phyloP scores from a whole-genome alignment of 2,113 vertebrate genomes.

The Xerus inauris region DNA sequence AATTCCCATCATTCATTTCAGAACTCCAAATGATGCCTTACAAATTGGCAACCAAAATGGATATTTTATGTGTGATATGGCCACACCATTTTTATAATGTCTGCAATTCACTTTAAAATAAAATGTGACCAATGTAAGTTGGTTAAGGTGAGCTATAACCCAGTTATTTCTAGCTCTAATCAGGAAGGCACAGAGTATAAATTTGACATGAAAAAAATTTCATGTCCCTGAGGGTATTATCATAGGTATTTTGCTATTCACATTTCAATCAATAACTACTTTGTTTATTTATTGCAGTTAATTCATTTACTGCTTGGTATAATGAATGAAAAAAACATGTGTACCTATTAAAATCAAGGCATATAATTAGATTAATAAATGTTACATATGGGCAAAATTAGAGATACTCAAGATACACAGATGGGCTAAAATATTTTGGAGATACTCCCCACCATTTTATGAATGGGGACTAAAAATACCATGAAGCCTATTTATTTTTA shows the following conservation, averaged over 20 bases:
- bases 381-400: background rate
- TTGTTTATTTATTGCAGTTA: no score
- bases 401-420: background rate
- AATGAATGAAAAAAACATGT: background rate
- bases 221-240: background rate
- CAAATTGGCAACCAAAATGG: background rate
- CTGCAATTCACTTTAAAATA: slow-evolving; percentile 43
- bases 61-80: background rate
- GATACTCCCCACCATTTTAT: background rate
- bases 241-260: background rate
- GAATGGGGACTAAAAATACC: background rate
- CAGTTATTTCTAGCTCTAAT: background rate
- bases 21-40: slow-evolving; percentile 27
- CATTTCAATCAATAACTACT: background rate
- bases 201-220: background rate
- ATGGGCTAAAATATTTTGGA: background rate
- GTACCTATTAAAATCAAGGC: background rate
- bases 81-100: background rate
- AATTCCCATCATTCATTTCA: background rate
- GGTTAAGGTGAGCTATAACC: background rate
- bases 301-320: background rate
- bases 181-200: background rate
- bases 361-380: background rate
- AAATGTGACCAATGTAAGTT: background rate
- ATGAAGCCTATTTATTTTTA: background rate